Conservation (phyloP, 2,888 invertebrate genomes). For the Amorpha juglandis region DNA sequence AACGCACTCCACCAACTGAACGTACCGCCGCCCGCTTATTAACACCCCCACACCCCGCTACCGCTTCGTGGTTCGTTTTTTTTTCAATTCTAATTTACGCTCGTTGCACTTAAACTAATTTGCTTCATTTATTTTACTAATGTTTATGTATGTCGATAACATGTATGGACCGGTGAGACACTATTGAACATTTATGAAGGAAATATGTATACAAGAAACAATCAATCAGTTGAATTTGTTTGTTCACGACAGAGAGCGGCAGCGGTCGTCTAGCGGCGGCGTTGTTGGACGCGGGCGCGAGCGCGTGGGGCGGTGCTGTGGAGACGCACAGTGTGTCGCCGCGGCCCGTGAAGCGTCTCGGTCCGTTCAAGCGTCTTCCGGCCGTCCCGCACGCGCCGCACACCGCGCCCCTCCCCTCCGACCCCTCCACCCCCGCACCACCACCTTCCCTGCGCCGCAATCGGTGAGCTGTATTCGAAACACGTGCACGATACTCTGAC, state of each 20-base stretch:
- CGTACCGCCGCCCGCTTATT: not conserved
- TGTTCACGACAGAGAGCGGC: constrained; percentile 33
- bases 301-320: constrained; percentile 61
- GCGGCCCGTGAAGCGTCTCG: constrained; percentile 88
- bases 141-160: not conserved
- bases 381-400: constrained; percentile 44
- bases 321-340: constrained; percentile 82
- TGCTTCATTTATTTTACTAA: not conserved
- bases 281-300: constrained; percentile 77
- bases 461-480: constrained; percentile 56
- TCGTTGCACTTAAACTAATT: not conserved
- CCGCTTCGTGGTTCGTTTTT: not conserved
- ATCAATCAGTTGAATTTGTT: no score
- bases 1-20: not conserved
- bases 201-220: no score
- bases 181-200: no score
- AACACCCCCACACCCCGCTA: not conserved
- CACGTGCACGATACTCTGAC: not conserved
- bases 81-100: not conserved
- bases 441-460: constrained; percentile 56
- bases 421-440: constrained; percentile 47
- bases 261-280: constrained; percentile 84
- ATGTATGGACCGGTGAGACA: not conserved
- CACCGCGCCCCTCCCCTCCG: constrained; percentile 44
- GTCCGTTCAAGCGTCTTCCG: constrained; percentile 84